Evolutionary conservation across 2,888 invertebrate genomes (phyloP), one percentile per base, ranked within the genome.

Genomic region (Tetragonula carbonaria): DNA sequence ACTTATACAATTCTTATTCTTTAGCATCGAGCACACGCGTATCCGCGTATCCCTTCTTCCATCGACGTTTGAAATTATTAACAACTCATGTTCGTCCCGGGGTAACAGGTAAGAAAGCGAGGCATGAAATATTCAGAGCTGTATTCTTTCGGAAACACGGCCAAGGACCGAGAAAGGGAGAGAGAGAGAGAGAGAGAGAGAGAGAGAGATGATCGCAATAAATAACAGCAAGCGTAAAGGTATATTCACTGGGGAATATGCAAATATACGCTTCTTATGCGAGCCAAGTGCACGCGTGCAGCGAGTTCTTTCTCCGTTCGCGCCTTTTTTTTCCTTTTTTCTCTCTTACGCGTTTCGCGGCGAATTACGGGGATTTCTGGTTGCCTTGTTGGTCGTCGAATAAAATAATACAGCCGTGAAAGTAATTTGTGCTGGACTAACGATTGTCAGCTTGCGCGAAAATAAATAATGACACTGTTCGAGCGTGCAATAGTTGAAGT

Each of bases 201-300:
- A n/a, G 50, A 16, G 38, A n/a, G 21, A 50, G n/a, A 59, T 28
- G 57, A 51, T 23, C 11, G 66, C 74, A 59, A 63, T 81, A 82
- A 82, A 82, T 70, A 74, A 74, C 59, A 38, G 51, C 59, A 51
- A 59, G 74, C 51, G 28, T 73, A 73, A 80, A 57, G n/a, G 65
- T 68, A 59, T 50, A 38, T 74, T 70, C 62, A 38, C 28, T 74
- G 18, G 62, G 73, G 70, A 82, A 74, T 74, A 80, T 74, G 81
- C 81, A 82, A 81, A 82, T 82, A 68, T 68, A 51, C 80, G 73
- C 28, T 80, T 59, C 62, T 82, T 80, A 68, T 73, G 50, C 45
- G 53, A 62, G 63, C 45, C n/a, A 38, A 70, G 23, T 63, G 57
- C 23, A 59, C 45, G 66, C 67, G 59, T 16, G 59, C 23, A 53